These are phyloP conservation scores for Pachyramphus minor DNA, from an alignment of 2,113 vertebrate species.

Conservation along the genomic window DNA sequence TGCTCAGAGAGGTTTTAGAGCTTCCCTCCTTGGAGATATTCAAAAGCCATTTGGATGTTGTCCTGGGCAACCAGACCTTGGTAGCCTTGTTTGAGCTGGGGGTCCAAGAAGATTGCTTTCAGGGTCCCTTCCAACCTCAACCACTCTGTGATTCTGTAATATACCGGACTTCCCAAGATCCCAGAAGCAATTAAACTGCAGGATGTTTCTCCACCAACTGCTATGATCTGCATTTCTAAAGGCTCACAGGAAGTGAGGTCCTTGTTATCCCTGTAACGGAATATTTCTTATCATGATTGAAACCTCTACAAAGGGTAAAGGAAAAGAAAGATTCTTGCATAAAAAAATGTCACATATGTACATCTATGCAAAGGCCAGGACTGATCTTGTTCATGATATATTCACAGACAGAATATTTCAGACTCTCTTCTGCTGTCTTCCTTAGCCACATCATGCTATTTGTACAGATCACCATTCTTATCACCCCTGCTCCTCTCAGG, in stretches of 20 bases:
- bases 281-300: background rate
- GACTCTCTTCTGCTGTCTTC: background rate
- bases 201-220: background rate
- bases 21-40: background rate
- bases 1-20: background rate
- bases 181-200: background rate
- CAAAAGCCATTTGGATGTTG: accelerated
- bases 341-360: background rate
- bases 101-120: background rate
- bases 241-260: background rate
- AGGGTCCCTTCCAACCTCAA: background rate
- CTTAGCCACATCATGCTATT: background rate
- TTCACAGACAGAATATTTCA: background rate
- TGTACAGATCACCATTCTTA: background rate
- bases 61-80: background rate
- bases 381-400: background rate
- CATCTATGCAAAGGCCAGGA: background rate
- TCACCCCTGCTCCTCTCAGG: background rate
- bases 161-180: background rate
- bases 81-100: background rate
- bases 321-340: background rate
- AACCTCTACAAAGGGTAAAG: background rate
- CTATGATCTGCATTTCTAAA: background rate
- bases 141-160: background rate
- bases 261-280: background rate